These are phyloP conservation scores for Thalassarche chlororhynchos DNA, from an alignment of 2,113 vertebrate genomes.

Conservation along the genomic window DNA sequence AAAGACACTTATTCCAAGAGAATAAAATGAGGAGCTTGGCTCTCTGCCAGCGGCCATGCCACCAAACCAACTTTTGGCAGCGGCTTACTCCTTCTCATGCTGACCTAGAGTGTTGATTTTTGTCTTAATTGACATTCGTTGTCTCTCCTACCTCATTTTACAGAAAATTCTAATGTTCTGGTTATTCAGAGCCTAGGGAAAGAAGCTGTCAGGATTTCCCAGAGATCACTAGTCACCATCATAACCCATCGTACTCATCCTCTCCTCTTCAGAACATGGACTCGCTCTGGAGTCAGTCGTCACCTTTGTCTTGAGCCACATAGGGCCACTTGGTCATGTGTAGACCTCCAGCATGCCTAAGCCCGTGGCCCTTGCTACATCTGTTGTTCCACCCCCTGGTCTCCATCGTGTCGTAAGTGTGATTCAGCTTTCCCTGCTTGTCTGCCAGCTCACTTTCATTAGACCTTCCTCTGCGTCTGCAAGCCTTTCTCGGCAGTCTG, in stretches of 20 bases:
- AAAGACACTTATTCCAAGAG: not conserved
- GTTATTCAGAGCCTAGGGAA: not conserved
- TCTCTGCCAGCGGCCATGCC: not conserved
- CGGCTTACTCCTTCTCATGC: not conserved
- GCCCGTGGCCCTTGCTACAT: slow-evolving; percentile 45
- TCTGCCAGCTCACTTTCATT: slow-evolving; percentile 10
- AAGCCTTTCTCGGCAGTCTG: not conserved
- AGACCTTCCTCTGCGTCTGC: not conserved
- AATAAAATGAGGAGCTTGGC: not conserved
- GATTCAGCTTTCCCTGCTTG: slow-evolving; percentile 29
- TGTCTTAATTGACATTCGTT: not conserved
- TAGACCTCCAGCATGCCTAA: slow-evolving; percentile 46
- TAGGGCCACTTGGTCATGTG: not conserved
- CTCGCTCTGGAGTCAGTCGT: slow-evolving; percentile 31
- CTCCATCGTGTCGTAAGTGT: slow-evolving; percentile 47
- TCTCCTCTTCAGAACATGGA: not conserved
- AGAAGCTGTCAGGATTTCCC: not conserved
- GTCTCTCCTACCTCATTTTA: not conserved
- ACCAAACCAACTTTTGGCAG: not conserved
- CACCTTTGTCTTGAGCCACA: slow-evolving; percentile 16
- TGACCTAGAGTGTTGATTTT: not conserved
- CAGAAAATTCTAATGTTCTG: not conserved
- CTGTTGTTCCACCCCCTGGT: slow-evolving; percentile 51
- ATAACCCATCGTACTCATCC: slow-evolving; percentile 14
- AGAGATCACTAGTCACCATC: not conserved